These are phyloP conservation scores for Oreochromis grahami DNA, from an alignment of 2,797 vertebrate species.

Conservation along the genomic window DNA sequence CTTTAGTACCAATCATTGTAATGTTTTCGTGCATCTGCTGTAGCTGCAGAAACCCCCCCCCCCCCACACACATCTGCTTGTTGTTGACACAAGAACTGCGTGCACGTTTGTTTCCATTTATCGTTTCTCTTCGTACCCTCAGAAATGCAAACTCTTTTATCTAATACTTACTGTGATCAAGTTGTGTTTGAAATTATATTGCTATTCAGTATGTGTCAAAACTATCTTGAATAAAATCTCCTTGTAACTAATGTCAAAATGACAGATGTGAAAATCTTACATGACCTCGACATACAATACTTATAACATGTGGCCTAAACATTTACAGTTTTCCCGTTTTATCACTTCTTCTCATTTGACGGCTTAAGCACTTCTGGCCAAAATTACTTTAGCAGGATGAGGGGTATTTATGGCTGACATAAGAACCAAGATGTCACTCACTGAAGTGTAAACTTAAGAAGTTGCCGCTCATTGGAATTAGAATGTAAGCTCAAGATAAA, in stretches of 20 bases:
- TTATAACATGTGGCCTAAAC: not conserved
- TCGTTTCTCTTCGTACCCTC: not conserved
- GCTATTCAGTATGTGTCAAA: not conserved
- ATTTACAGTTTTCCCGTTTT: not conserved
- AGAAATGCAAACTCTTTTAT: not conserved
- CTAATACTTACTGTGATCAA: not conserved
- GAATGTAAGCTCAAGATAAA: not conserved
- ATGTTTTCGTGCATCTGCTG: not conserved
- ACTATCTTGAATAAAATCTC: not conserved
- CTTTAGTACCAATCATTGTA: not conserved
- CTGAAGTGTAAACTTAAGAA: not conserved
- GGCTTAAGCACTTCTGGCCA: not conserved
- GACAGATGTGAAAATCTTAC: not conserved
- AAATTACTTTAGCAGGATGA: not conserved
- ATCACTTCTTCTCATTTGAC: slow-evolving; percentile 10
- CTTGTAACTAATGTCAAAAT: not conserved
- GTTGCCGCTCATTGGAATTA: not conserved
- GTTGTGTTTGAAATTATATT: not conserved
- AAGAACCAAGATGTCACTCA: not conserved
- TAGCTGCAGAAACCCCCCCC: accelerated
- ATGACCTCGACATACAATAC: not conserved
- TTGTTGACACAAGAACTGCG: not conserved
- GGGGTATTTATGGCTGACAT: not conserved
- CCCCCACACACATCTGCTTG: accelerated
- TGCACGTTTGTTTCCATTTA: not conserved